These are phyloP conservation scores for Siderastrea siderea DNA, from an alignment of 92 coral and sea anemone genomes.

Conservation along the genomic window DNA sequence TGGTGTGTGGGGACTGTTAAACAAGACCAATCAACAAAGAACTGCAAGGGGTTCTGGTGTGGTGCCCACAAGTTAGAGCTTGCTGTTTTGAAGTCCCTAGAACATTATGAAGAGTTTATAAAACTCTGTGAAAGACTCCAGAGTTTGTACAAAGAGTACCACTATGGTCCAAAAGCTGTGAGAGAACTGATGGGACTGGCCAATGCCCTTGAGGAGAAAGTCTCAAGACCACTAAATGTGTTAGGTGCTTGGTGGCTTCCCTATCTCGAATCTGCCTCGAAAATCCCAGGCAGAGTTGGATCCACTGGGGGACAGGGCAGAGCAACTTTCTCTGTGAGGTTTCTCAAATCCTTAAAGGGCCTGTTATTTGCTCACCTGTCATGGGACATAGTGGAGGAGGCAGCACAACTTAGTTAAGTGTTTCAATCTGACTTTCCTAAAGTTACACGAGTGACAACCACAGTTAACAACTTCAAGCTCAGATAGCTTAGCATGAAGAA, in stretches of 20 bases:
- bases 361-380: no score
- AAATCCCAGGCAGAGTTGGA: no score
- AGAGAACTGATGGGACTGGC: slow-evolving; percentile 40
- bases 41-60: slow-evolving; percentile 34
- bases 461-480: no score
- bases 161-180: slow-evolving; percentile 25
- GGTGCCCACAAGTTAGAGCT: slow-evolving; percentile 39
- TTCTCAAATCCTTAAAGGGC: no score
- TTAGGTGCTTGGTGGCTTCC: slow-evolving; percentile 54
- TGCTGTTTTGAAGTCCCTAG: slow-evolving; percentile 38
- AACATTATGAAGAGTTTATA: slow-evolving; percentile 1
- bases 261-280: slow-evolving; percentile 9
- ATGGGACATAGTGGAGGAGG: no score
- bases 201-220: slow-evolving; percentile 14
- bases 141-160: slow-evolving; percentile 28
- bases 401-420: no score
- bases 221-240: slow-evolving; percentile 40
- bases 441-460: no score
- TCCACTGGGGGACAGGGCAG: no score
- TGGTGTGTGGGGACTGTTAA: slow-evolving; percentile 34
- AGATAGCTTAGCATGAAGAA: no score
- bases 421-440: no score
- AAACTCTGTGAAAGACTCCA: slow-evolving; percentile 16
- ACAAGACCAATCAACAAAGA: slow-evolving; percentile 28
- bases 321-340: no score